These are phyloP conservation scores for Malurus cyaneus DNA, from an alignment of 2,113 vertebrate genomes.

Conservation along the genomic window DNA sequence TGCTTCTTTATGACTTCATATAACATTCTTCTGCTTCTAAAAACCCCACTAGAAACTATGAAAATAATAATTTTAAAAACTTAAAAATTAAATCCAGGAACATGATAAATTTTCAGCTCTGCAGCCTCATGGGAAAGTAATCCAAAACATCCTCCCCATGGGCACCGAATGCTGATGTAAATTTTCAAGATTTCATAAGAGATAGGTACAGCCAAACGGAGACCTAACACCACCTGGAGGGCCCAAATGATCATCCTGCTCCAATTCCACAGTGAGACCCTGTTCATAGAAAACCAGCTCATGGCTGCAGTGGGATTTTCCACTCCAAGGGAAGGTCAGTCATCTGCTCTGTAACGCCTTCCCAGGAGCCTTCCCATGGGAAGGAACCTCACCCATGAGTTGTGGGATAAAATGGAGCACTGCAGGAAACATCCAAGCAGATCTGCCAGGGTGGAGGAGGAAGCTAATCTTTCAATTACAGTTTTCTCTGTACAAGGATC, in stretches of 20 bases:
- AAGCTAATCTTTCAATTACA: not conserved
- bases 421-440: not conserved
- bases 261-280: not conserved
- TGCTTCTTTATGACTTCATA: not conserved
- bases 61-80: not conserved
- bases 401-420: not conserved
- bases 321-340: not conserved
- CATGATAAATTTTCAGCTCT: rapidly evolving
- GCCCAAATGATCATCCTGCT: not conserved
- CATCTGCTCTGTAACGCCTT: not conserved
- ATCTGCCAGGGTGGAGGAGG: not conserved
- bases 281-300: not conserved
- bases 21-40: not conserved
- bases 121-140: not conserved
- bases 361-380: not conserved
- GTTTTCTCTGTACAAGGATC: not conserved
- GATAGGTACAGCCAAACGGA: not conserved
- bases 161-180: rapidly evolving
- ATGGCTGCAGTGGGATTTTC: not conserved
- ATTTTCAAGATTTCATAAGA: not conserved
- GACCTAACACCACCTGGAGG: not conserved
- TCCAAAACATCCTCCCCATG: not conserved
- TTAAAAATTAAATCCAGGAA: not conserved
- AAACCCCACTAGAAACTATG: not conserved
- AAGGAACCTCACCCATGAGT: not conserved